These are phyloP conservation scores for Phymastichus coffea DNA, from an alignment of 1,140 invertebrate species.

Conservation along the genomic window DNA sequence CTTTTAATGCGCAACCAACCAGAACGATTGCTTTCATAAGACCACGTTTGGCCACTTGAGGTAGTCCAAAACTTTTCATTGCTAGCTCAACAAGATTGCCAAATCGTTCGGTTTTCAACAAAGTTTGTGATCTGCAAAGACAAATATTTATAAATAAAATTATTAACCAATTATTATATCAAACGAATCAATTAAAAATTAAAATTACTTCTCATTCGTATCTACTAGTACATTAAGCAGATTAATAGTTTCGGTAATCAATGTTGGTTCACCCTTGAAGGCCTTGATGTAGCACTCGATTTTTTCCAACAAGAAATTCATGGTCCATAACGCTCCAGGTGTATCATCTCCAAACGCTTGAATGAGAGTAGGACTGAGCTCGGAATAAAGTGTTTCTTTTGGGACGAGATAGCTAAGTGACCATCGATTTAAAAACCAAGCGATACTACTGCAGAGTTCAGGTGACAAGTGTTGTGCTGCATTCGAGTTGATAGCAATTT, in stretches of 20 bases:
- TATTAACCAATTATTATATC: too few species aligned
- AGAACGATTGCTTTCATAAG: slow-evolving; percentile 59
- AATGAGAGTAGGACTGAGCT: slow-evolving; percentile 60
- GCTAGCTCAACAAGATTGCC: slow-evolving; percentile 50
- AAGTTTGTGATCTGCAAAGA: slow-evolving; percentile 35
- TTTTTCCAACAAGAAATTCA: slow-evolving; percentile 66
- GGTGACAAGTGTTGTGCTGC: slow-evolving; percentile 71
- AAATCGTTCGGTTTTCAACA: slow-evolving; percentile 45
- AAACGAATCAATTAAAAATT: not conserved
- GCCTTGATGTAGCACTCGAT: slow-evolving; percentile 61
- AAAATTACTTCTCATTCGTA: slow-evolving; percentile 36
- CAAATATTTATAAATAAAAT: too few species aligned
- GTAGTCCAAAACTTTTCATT: slow-evolving; percentile 54
- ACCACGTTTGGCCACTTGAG: slow-evolving; percentile 55
- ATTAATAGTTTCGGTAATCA: slow-evolving; percentile 63
- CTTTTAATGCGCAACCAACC: slow-evolving; percentile 51
- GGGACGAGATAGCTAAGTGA: slow-evolving; percentile 73
- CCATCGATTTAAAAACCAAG: slow-evolving; percentile 82
- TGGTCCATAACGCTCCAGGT: slow-evolving; percentile 60
- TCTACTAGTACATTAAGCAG: slow-evolving; percentile 62
- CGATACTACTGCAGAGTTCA: slow-evolving; percentile 73
- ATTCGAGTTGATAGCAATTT: slow-evolving; percentile 63
- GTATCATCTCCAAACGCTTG: slow-evolving; percentile 66
- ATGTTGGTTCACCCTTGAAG: slow-evolving; percentile 60
- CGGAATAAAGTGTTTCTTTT: slow-evolving; percentile 66